Evolutionary conservation across 2,113 vertebrate genomes (phyloP).

Genomic region (Barbus barbus): DNA sequence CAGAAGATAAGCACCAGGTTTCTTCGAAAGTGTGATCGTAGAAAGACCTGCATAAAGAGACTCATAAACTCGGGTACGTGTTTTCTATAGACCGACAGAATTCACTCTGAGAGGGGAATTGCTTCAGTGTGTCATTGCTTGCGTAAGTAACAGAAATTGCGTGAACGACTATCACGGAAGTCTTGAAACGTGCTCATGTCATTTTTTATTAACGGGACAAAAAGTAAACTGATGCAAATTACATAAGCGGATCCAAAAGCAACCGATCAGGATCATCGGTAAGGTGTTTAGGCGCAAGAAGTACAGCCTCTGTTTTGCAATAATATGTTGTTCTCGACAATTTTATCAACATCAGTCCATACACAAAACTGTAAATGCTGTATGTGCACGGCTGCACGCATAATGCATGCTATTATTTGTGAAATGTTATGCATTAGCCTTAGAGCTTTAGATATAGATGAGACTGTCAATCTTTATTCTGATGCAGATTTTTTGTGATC

Average conservation of each 20-base stretch:
- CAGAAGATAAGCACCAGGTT: too few relatives aligned
- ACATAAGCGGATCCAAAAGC: background rate
- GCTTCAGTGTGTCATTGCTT: background rate
- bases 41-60: background rate
- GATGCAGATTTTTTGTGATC: background rate
- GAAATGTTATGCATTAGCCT: background rate
- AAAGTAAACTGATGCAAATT: background rate
- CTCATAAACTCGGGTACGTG: background rate
- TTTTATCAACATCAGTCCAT: background rate
- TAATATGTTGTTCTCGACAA: background rate
- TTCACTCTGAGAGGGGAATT: background rate
- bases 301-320: too few relatives aligned
- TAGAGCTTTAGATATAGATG: background rate
- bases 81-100: background rate
- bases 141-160: background rate
- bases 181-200: conserved; percentile 4
- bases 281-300: background rate
- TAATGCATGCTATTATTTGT: background rate
- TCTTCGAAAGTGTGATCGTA: background rate
- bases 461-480: background rate
- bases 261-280: background rate
- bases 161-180: conserved; percentile 14
- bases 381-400: background rate
- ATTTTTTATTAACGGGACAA: background rate
- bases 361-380: background rate